Evolutionary conservation across 2,888 invertebrate species (phyloP).

Genomic region (Thera britannica): DNA sequence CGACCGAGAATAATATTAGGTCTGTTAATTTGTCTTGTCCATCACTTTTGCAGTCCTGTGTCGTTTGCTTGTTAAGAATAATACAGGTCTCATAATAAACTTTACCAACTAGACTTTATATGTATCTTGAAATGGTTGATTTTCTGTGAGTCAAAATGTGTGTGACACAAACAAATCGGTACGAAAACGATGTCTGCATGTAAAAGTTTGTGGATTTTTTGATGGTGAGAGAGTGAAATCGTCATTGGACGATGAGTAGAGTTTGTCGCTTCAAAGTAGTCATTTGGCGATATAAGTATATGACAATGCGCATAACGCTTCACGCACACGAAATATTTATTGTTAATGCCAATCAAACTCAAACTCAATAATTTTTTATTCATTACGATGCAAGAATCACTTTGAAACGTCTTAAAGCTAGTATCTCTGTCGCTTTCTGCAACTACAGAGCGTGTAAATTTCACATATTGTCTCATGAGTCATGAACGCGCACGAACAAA

Average conservation of each 20-base stretch:
- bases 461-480: background rate
- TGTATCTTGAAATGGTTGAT: constrained; percentile 40
- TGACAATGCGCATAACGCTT: constrained; percentile 68
- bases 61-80: constrained; percentile 6
- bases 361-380: too few relatives aligned
- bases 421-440: constrained; percentile 66
- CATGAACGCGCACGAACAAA: background rate
- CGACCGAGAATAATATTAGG: background rate
- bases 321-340: constrained; percentile 54
- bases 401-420: too few relatives aligned
- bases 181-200: constrained; percentile 70
- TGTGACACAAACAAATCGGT: constrained; percentile 55
- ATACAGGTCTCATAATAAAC: constrained; percentile 4
- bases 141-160: constrained; percentile 45
- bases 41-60: constrained; percentile 23
- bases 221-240: constrained; percentile 54
- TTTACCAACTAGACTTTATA: constrained; percentile 11
- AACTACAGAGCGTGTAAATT: constrained; percentile 38
- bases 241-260: constrained; percentile 61
- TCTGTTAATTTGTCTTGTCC: background rate
- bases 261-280: constrained; percentile 73
- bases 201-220: constrained; percentile 58
- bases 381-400: too few relatives aligned
- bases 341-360: constrained; percentile 53
- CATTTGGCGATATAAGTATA: constrained; percentile 65